phyloP scores from a whole-genome alignment of 2,888 invertebrate genomes.

The Limnephilus marmoratus region DNA sequence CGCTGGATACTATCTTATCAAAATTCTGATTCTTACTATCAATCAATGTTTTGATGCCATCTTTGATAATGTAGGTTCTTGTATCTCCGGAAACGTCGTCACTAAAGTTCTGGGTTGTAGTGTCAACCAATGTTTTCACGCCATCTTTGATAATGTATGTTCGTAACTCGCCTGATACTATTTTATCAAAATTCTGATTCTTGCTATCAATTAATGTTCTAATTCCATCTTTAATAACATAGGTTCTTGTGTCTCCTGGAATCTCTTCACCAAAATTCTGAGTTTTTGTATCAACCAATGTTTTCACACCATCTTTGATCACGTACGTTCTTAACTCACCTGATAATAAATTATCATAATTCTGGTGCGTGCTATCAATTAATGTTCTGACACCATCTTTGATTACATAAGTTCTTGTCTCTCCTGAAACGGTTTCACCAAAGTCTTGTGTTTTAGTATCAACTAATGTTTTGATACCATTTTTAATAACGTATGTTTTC shows the following conservation, averaged over 20 bases:
- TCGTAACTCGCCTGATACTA: not conserved
- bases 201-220: conserved; percentile 52
- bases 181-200: not conserved
- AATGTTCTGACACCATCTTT: conserved; percentile 58
- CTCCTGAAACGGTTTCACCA: conserved; percentile 21
- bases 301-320: conserved; percentile 60
- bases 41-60: conserved; percentile 55
- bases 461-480: conserved; percentile 57
- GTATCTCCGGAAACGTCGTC: not conserved
- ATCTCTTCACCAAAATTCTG: not conserved
- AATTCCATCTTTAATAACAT: conserved; percentile 58
- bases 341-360: conserved; percentile 5
- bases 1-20: not conserved
- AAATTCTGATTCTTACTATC: not conserved
- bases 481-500: conserved; percentile 55
- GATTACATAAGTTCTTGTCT: conserved; percentile 53
- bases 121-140: conserved; percentile 54
- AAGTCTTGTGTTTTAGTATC: conserved; percentile 44
- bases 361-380: conserved; percentile 41
- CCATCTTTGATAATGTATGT: conserved; percentile 56
- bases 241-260: conserved; percentile 15
- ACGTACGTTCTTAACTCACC: conserved; percentile 46
- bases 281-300: conserved; percentile 38
- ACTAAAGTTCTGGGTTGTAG: conserved; percentile 35
- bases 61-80: conserved; percentile 56